A percentile compares a stretch with the other conserved stretches of the same genome.
These are phyloP conservation scores for Sycon ciliatum DNA, from an alignment of 37 sponge, comb jelly and placozoan species.

Conservation along the genomic window DNA sequence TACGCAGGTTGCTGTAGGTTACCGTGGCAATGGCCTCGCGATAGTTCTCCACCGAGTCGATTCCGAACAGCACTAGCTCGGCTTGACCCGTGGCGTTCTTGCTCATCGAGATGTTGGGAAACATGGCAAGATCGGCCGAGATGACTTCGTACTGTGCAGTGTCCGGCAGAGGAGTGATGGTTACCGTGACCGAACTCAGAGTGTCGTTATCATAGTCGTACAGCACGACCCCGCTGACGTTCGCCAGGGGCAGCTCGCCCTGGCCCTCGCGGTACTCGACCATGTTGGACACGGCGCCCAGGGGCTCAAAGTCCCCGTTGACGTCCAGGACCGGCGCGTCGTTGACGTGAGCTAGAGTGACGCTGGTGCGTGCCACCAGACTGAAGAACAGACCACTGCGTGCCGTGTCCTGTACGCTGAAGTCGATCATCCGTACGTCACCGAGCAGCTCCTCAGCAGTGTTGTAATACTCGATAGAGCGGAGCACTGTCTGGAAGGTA, in stretches of 20 bases:
- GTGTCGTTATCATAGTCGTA: conserved; percentile 61
- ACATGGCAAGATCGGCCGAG: conserved; percentile 10
- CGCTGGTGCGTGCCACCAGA: conserved; percentile 27
- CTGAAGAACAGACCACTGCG: conserved; percentile 49
- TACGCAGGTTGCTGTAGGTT: conserved; percentile 51
- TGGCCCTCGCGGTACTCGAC: conserved; percentile 64
- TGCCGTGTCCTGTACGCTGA: conserved; percentile 33
- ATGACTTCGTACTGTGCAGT: conserved; percentile 45
- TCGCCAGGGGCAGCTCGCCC: conserved; percentile 39
- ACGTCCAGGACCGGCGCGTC: conserved; percentile 66
- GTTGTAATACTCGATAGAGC: conserved; percentile 63
- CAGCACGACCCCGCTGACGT: conserved; percentile 32
- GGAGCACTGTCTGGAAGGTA: conserved; percentile 41
- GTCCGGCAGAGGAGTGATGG: conserved; percentile 52
- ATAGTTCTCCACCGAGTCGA: conserved; percentile 58
- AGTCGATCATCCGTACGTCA: conserved; percentile 32
- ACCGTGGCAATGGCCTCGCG: conserved; percentile 42
- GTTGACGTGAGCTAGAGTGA: conserved; percentile 42
- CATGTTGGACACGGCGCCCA: conserved; percentile 36
- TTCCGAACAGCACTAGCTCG: conserved; percentile 39
- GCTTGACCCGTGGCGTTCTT: conserved; percentile 28
- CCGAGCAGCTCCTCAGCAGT: conserved; percentile 66
- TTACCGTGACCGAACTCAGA: conserved; percentile 38
- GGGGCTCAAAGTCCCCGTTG: conserved; percentile 26
- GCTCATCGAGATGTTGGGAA: conserved; percentile 20